Evolutionary conservation across 2,797 vertebrate species (phyloP).

Genomic region (Girardinus metallicus): DNA sequence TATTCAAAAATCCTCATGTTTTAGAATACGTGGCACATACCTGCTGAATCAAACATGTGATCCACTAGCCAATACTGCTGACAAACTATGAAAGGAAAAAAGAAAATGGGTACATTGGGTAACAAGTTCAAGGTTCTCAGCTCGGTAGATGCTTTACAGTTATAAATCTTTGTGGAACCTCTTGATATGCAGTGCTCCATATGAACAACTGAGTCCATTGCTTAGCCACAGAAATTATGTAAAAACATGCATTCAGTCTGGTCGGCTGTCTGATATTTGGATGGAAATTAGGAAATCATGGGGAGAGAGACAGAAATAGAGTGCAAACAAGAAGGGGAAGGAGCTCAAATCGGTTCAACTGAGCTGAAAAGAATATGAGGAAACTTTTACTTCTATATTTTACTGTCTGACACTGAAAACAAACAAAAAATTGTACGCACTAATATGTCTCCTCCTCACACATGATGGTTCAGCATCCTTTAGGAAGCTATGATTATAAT

Average conservation of each 20-base stretch:
- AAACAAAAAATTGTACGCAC: background rate
- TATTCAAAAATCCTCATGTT: slow-evolving; percentile 16
- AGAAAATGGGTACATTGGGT: slow-evolving; percentile 35
- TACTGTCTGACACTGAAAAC: background rate
- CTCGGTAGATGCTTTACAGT: slow-evolving; percentile 49
- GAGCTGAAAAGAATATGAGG: slow-evolving; percentile 15
- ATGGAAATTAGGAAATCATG: slow-evolving; percentile 2
- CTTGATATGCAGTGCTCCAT: slow-evolving; percentile 50
- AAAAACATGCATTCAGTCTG: slow-evolving; percentile 54
- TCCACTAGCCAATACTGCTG: slow-evolving; percentile 32
- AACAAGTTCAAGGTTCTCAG: slow-evolving; percentile 49
- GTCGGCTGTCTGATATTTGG: slow-evolving; percentile 19
- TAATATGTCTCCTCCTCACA: background rate
- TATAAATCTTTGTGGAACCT: slow-evolving; percentile 55
- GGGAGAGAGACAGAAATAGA: background rate
- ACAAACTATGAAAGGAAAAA: slow-evolving; percentile 31
- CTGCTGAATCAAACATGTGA: slow-evolving; percentile 38
- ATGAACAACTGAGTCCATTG: slow-evolving; percentile 45
- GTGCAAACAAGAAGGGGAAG: background rate
- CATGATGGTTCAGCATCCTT: background rate
- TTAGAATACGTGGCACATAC: slow-evolving; percentile 9
- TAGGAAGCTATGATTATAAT: background rate
- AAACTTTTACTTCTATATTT: background rate
- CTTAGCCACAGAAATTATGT: slow-evolving; percentile 58
- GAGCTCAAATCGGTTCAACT: slow-evolving; percentile 2